Conservation (phyloP, 64 coral and sea anemone species). For the Acropora tenuis region DNA sequence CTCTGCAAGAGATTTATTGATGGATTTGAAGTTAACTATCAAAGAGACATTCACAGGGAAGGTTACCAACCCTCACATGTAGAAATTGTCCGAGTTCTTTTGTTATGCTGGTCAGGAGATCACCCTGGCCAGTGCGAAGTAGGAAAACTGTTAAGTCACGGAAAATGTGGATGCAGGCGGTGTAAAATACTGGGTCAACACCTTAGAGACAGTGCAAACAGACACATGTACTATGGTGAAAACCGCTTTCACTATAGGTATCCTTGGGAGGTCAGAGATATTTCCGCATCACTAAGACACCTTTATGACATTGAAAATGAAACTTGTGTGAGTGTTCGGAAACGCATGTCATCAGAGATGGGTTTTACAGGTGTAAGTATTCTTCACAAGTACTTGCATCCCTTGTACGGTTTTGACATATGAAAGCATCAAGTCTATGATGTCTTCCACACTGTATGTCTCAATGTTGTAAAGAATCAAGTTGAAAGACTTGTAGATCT, state of each 20-base stretch:
- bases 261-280: constrained; percentile 43
- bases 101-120: constrained; percentile 64
- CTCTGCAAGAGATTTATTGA: constrained; percentile 32
- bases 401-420: constrained; percentile 70
- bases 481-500: constrained; percentile 37
- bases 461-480: constrained; percentile 69
- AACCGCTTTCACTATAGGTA: constrained; percentile 54
- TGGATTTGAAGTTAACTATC: constrained; percentile 21
- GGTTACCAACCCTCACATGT: constrained; percentile 12
- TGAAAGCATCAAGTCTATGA: constrained; percentile 61
- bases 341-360: constrained; percentile 46
- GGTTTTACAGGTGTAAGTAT: constrained; percentile 55
- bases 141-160: constrained; percentile 65
- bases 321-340: constrained; percentile 51
- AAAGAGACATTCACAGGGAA: neutral
- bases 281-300: neutral
- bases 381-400: constrained; percentile 53
- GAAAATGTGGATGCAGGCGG: constrained; percentile 65
- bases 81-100: constrained; percentile 37
- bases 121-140: constrained; percentile 74
- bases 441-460: constrained; percentile 66
- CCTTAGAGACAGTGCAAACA: constrained; percentile 32
- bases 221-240: constrained; percentile 66
- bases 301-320: constrained; percentile 69
- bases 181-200: constrained; percentile 55